phyloP scores from a whole-genome alignment of 2,113 vertebrate genomes.

The Cheirogaleus medius region DNA sequence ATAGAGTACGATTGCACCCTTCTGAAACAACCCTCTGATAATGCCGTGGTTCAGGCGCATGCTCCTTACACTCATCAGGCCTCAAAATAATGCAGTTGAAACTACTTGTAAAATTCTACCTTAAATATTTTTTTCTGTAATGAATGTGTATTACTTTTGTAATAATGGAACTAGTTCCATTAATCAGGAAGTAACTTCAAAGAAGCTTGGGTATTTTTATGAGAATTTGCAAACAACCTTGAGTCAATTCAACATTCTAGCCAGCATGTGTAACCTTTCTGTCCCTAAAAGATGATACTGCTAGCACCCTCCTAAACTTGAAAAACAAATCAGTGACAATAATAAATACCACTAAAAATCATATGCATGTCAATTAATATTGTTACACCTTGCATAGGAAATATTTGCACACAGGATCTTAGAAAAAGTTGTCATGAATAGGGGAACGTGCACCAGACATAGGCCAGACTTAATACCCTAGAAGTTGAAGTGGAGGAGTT shows the following conservation, averaged over 20 bases:
- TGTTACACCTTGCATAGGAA: neutral
- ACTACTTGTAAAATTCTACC: neutral
- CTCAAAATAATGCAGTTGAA: neutral
- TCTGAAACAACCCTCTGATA: neutral
- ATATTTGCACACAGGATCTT: neutral
- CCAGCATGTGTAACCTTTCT: neutral
- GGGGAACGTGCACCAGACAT: neutral
- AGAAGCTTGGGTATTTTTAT: neutral
- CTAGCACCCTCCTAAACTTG: neutral
- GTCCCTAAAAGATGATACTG: neutral
- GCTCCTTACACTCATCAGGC: neutral
- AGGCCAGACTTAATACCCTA: neutral
- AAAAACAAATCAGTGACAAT: neutral
- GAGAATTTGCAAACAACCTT: neutral
- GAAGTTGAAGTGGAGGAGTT: neutral
- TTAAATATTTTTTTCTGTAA: neutral
- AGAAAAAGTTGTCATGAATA: neutral
- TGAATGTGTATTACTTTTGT: neutral
- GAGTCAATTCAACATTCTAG: neutral
- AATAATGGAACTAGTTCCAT: neutral
- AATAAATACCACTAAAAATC: neutral
- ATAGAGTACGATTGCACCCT: neutral
- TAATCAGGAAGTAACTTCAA: neutral
- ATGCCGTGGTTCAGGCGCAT: accelerated
- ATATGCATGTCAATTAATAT: neutral